Evolutionary conservation across 2,113 vertebrate species (phyloP), one percentile per base, ranked within the genome.

Genomic region (Taxidea taxus): DNA sequence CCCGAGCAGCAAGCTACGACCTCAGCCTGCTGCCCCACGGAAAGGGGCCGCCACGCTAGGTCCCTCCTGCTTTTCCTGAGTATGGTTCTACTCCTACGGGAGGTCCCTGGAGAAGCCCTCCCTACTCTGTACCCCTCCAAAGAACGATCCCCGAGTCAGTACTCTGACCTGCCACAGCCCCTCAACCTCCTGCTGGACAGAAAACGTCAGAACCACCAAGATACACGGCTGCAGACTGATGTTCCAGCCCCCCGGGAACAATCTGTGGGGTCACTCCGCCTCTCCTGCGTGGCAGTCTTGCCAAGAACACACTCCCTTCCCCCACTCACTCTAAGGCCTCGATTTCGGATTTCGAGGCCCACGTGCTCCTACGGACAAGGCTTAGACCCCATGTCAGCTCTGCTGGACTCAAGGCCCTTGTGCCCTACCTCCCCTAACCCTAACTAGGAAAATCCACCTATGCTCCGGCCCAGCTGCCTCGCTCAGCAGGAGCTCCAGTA

Each of bases 181-280:
- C 89, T 72, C 62, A 49, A 15, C 42, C 75, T 95, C 87, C 70
- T 78, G 58, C 70, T 27, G 62, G n/a, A 62, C 15, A 39, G 18
- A 51, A 27, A 39, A 34, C 1, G 25, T 27, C 88, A 68, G 31
- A n/a, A n/a, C n/a, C n/a, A n/a, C n/a, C n/a, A n/a, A n/a, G n/a
- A n/a, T n/a, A n/a, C 0, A 0, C 0, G 18, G 62, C 18, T 47
- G 47, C 8, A 1, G 29, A 20, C 54, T 25, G 20, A 16, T 10
- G 64, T 5, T 18, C 29, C 74, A 13, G 12, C 23, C 12, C 16
- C 9, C 18, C 10, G 21, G 25, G 4, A 68, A 39, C 2, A 4
- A 18, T 58, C 14, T 34, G 8, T 25, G 82, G 42, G 70, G 58
- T 68, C 23, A 25, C 39, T 23, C 80, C 58, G 25, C 39, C 21